phyloP scores from a whole-genome alignment of 2,888 invertebrate genomes.

The Meghimatium bilineatum region DNA sequence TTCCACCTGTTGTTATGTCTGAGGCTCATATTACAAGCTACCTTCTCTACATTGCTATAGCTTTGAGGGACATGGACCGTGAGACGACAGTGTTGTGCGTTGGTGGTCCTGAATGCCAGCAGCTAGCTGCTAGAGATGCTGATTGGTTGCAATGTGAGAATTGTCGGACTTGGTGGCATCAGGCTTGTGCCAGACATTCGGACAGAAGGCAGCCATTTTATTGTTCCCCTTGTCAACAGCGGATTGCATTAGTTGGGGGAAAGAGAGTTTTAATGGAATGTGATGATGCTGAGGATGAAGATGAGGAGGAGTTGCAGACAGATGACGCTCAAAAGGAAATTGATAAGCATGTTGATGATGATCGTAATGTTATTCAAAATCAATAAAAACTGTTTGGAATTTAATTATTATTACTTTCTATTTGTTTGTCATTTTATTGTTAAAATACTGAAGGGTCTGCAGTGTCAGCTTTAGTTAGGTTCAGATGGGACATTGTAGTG shows the following conservation, averaged over 20 bases:
- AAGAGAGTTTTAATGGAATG: background rate
- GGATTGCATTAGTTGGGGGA: constrained; percentile 29
- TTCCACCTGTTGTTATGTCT: constrained; percentile 37
- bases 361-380: background rate
- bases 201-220: constrained; percentile 26
- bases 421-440: no score
- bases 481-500: no score
- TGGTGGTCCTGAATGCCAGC: constrained; percentile 46
- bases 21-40: constrained; percentile 30
- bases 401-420: no score
- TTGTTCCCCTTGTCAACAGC: constrained; percentile 42
- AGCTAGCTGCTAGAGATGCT: constrained; percentile 42
- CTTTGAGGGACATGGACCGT: constrained; percentile 43
- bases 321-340: constrained; percentile 3
- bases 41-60: constrained; percentile 32
- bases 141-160: constrained; percentile 49
- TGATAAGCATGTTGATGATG: constrained; percentile 1
- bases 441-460: no score
- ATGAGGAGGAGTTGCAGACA: background rate
- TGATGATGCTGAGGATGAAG: constrained; percentile 35
- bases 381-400: no score
- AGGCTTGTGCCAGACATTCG: constrained; percentile 34
- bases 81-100: constrained; percentile 47
- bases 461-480: no score
- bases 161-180: constrained; percentile 47